Evolutionary conservation across 2,797 vertebrate species (phyloP).

Genomic region (Bucorvus abyssinicus): DNA sequence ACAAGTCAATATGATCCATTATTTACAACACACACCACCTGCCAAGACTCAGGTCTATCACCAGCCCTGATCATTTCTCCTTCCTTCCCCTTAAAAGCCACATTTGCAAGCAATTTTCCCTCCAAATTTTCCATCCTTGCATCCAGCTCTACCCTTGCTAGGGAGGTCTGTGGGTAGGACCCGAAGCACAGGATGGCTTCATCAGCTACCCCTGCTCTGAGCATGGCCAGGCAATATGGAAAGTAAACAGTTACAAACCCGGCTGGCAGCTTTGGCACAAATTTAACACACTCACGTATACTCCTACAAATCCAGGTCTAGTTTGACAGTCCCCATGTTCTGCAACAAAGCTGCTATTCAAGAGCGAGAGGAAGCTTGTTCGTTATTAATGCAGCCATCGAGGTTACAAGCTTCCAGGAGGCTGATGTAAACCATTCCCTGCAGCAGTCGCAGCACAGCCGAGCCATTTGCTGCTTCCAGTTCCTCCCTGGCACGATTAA

Average conservation of each 20-base stretch:
- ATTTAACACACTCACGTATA: background rate
- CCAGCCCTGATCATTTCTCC: background rate
- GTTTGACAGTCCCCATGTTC: constrained; percentile 32
- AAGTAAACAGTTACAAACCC: background rate
- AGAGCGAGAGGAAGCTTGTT: constrained; percentile 9
- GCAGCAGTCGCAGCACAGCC: background rate
- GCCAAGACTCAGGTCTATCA: background rate
- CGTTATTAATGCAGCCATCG: background rate
- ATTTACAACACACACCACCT: background rate
- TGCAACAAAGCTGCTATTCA: constrained; percentile 63
- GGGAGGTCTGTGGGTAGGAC: background rate
- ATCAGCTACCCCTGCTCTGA: background rate
- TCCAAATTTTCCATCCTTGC: background rate
- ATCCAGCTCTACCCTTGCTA: background rate
- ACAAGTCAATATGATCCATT: background rate
- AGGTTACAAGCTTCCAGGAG: constrained; percentile 27
- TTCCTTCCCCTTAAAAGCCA: background rate
- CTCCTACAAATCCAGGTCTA: background rate
- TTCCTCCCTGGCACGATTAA: constrained; percentile 15
- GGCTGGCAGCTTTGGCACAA: constrained; percentile 28
- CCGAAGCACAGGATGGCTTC: background rate
- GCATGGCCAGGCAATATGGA: background rate
- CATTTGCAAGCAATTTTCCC: background rate
- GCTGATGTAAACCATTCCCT: constrained; percentile 16
- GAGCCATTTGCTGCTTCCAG: background rate